Base-by-base conservation (phyloP, 2,888 invertebrate species). In the Herminia tarsipennalis region DNA sequence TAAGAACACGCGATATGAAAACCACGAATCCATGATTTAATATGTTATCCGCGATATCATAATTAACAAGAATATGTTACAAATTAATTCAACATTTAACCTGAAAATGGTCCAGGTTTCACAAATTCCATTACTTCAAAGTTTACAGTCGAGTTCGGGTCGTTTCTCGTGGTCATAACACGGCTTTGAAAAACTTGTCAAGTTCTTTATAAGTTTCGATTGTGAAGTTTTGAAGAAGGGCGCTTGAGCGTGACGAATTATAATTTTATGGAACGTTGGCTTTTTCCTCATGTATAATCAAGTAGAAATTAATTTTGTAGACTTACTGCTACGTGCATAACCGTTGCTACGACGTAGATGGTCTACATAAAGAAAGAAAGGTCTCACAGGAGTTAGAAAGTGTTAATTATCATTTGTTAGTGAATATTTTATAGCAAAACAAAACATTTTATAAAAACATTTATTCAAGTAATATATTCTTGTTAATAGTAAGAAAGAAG, bases 71-170 rank as follows among this genome's bases (percentile, higher is more conserved):
- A 2, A n/a, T 13, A 9, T 5, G 9, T 16, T 4, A 2, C 10
- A 3, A n/a, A 28, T 4, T 8, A 30, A 1, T 17, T 2, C 3
- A 5, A 22, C 8, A 18, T 12, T 21, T 22, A 12, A 40, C 41
- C 28, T 43, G 51, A 45, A 52, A 42, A 33, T 43, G 46, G 36
- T 32, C 22, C 37, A 24, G 37, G 21, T 40, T 32, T 28, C 22
- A 14, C n/a, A 3, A 27, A 16, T 33, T 37, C 28, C 22, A 21
- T 36, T 36, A 21, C 9, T 21, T 3, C 9, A 59, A 56, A 50
- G 32, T 33, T 55, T 58, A 50, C 34, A 25, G 8, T 10, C 21
- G 18, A 34, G 28, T 34, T 39, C n/a, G 9, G 14, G 17, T 9
- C n/a, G 14, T 21, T 36, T 36, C 10, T 3, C 14, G 21, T 28